phyloP scores from a whole-genome alignment of 2,113 vertebrate species.

The Cairina moschata region DNA sequence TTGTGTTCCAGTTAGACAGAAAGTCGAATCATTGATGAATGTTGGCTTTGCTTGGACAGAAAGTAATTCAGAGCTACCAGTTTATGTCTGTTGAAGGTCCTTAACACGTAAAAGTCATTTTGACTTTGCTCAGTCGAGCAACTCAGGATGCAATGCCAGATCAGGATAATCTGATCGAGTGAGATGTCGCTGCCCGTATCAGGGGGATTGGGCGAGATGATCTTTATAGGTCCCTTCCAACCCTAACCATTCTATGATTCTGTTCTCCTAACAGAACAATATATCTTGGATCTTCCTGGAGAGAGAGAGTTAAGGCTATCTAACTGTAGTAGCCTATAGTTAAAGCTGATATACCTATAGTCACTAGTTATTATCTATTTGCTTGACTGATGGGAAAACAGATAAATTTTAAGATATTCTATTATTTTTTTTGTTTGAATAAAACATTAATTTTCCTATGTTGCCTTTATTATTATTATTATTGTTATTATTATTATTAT shows the following conservation, averaged over 20 bases:
- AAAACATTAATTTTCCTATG: background rate
- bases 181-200: background rate
- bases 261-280: background rate
- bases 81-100: background rate
- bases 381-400: background rate
- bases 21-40: background rate
- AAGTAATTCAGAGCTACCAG: background rate
- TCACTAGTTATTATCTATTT: background rate
- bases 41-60: background rate
- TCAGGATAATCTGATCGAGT: background rate
- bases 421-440: background rate
- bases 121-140: constrained; percentile 1
- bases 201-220: background rate
- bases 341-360: background rate
- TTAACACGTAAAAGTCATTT: background rate
- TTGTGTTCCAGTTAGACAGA: background rate
- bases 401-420: background rate
- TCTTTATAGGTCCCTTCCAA: background rate
- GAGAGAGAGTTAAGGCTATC: background rate
- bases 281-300: background rate
- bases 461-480: background rate
- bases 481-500: background rate
- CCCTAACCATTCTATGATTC: background rate
- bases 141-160: background rate
- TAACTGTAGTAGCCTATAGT: background rate